phyloP scores from a whole-genome alignment of 2,797 vertebrate species.

The Tympanoctomys barrerae region DNA sequence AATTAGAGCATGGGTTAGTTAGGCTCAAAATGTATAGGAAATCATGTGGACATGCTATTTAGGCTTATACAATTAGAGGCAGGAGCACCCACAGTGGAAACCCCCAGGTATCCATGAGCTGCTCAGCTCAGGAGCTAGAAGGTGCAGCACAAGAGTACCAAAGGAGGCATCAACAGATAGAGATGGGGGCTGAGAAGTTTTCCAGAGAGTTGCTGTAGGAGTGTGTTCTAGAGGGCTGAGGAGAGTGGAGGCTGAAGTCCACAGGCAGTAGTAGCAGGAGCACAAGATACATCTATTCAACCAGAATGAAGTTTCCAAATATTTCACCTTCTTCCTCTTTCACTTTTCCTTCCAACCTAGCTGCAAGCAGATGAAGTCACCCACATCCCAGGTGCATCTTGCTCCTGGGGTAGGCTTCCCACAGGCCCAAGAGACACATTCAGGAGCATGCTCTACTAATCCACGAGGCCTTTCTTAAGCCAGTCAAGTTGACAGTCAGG shows the following conservation, averaged over 20 bases:
- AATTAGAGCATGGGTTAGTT: background rate
- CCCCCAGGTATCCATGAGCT: background rate
- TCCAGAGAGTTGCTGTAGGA: background rate
- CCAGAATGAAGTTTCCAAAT: background rate
- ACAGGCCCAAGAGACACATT: background rate
- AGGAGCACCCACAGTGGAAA: background rate
- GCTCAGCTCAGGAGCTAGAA: background rate
- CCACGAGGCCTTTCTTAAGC: background rate
- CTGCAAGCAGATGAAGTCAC: background rate
- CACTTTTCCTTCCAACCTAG: background rate
- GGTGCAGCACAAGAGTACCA: background rate
- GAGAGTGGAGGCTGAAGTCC: background rate
- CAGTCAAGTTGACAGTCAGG: background rate
- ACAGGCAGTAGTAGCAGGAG: background rate
- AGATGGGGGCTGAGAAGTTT: background rate
- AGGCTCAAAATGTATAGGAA: background rate
- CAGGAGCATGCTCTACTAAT: background rate
- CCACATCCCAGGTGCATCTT: background rate
- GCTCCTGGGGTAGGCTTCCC: background rate
- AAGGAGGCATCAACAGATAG: background rate
- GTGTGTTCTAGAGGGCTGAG: background rate
- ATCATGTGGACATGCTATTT: background rate
- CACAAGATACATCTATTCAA: background rate
- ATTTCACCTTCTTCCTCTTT: background rate
- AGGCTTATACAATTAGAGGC: background rate